These are phyloP conservation scores for Melieria crassipennis DNA, from an alignment of 2,888 invertebrate genomes.

Conservation along the genomic window DNA sequence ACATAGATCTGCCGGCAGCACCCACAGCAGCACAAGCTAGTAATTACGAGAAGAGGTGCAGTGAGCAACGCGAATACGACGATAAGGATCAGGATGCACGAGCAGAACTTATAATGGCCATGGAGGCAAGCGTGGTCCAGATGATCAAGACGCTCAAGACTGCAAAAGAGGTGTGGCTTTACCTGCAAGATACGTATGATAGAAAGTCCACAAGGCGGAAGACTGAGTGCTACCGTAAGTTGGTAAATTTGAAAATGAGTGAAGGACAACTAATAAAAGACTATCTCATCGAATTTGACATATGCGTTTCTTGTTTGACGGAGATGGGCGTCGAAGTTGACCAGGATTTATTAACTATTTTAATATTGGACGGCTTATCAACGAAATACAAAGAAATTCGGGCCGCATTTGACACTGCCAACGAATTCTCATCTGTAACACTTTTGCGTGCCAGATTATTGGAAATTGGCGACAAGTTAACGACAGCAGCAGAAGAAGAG, in stretches of 20 bases:
- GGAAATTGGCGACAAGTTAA: too few relatives aligned
- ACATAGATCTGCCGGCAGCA: too few relatives aligned
- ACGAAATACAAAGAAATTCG: conserved; percentile 27
- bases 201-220: conserved; percentile 28
- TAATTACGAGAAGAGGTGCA: too few relatives aligned
- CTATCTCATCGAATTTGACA: conserved; percentile 31
- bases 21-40: too few relatives aligned
- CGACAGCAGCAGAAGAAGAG: too few relatives aligned
- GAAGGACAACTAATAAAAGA: conserved; percentile 19
- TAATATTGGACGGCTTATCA: conserved; percentile 31
- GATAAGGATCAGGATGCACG: too few relatives aligned
- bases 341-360: conserved; percentile 29
- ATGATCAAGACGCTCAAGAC: too few relatives aligned
- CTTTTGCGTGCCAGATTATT: not conserved
- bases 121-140: too few relatives aligned
- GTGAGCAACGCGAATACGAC: too few relatives aligned
- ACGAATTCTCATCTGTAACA: conserved; percentile 25
- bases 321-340: conserved; percentile 33
- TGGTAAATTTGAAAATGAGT: conserved; percentile 34
- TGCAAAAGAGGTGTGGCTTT: conserved; percentile 37
- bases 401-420: conserved; percentile 34
- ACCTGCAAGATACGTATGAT: conserved; percentile 30
- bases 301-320: conserved; percentile 21
- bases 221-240: not conserved
- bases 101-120: too few relatives aligned